These are phyloP conservation scores for Crocallis elinguaria DNA, from an alignment of 2,888 invertebrate genomes.

Conservation along the genomic window DNA sequence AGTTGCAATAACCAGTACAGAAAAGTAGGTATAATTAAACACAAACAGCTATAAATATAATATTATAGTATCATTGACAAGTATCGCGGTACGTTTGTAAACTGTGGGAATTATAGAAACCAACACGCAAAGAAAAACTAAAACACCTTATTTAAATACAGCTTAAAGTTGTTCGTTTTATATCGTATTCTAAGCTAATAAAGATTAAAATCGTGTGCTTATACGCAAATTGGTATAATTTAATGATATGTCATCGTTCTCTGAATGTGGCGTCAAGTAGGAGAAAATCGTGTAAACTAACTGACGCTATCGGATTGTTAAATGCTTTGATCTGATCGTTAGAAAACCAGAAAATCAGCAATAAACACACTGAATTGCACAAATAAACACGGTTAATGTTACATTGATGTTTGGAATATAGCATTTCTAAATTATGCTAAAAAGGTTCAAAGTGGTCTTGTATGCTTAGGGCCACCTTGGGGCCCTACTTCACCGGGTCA, in stretches of 20 bases:
- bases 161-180: too few species aligned
- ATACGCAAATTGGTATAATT: conserved; percentile 5
- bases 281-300: conserved; percentile 23
- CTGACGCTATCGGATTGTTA: conserved; percentile 10
- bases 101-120: conserved; percentile 27
- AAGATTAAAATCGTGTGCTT: conserved; percentile 10
- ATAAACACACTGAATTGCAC: neutral
- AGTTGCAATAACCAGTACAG: neutral
- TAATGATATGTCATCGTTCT: conserved; percentile 24
- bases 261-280: conserved; percentile 15
- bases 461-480: too few species aligned
- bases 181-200: conserved; percentile 8
- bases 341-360: conserved; percentile 9
- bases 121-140: conserved; percentile 12
- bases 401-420: too few species aligned
- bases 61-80: conserved; percentile 18
- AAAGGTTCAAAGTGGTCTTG: too few species aligned
- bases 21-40: conserved; percentile 2
- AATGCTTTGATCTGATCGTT: conserved; percentile 4
- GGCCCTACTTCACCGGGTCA: too few species aligned
- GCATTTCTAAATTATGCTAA: too few species aligned
- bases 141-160: conserved; percentile 4
- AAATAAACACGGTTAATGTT: too few species aligned
- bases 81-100: conserved; percentile 22
- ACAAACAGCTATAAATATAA: conserved; percentile 1